Evolutionary conservation across 2,113 vertebrate genomes (phyloP).

Genomic region (Scartelaos histophorus): DNA sequence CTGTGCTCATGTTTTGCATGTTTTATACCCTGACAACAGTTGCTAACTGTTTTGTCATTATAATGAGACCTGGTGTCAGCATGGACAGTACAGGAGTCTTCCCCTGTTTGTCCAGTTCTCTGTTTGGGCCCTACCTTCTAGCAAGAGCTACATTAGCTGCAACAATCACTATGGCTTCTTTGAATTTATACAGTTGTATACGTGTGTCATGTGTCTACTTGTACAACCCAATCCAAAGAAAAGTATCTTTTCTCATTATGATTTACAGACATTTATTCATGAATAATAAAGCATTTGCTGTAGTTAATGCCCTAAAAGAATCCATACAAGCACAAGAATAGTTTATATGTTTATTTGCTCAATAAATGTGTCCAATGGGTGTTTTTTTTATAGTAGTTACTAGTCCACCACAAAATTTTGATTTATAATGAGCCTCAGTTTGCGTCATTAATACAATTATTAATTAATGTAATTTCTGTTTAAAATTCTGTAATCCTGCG

Average conservation of each 20-base stretch:
- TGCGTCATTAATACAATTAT: background rate
- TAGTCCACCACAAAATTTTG: background rate
- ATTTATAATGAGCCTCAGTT: slow-evolving; percentile 22
- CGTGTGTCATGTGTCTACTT: background rate
- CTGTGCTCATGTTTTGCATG: slow-evolving; percentile 15
- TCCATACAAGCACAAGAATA: slow-evolving; percentile 33
- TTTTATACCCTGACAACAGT: slow-evolving; percentile 45
- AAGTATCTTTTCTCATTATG: background rate
- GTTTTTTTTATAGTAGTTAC: background rate
- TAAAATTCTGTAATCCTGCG: slow-evolving; percentile 67
- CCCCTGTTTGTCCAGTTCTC: slow-evolving; percentile 29
- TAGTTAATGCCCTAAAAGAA: slow-evolving; percentile 10
- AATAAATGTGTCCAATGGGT: slow-evolving; percentile 10
- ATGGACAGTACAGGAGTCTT: slow-evolving; percentile 61
- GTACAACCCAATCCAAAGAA: background rate
- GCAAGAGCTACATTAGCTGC: slow-evolving; percentile 51
- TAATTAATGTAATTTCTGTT: background rate
- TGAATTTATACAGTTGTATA: background rate
- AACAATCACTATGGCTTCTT: slow-evolving; percentile 28
- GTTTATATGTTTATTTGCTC: slow-evolving; percentile 46
- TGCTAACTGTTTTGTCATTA: slow-evolving; percentile 56
- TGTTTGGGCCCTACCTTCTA: slow-evolving; percentile 52
- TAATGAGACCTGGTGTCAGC: slow-evolving; percentile 65
- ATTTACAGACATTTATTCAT: background rate
- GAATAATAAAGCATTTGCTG: background rate